Evolutionary conservation across 2,797 vertebrate species (phyloP), one percentile per base, ranked within the genome.

Genomic region (Gymnoscopelus braueri): DNA sequence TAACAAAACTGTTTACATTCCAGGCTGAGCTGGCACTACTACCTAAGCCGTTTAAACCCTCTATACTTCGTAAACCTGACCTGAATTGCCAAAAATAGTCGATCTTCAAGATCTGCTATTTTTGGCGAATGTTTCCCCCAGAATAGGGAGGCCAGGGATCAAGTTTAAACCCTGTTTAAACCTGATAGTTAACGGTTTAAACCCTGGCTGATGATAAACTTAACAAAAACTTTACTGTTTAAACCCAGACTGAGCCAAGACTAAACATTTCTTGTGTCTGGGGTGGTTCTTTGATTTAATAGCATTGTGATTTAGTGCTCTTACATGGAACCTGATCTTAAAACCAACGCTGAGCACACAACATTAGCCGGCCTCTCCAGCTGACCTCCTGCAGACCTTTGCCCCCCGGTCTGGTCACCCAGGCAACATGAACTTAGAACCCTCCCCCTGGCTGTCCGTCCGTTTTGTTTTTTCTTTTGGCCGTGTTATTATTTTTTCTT

Each of bases 351-450:
- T 11, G 77, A 77, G 78, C 85, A 67, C 66, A 39, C 56, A 74
- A 81, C 84, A 74, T 75, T 72, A 86, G 70, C 67, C 0, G 5
- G 64, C 72, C 78, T 84, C 79, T 77, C 67, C 53, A 63, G 0
- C 3, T 9, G 71, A 87, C 84, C 90, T 88, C 67, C 51, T 65
- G 0, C 3, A 6, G 71, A 87, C 84, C 90, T 88, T 73, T 84
- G 73, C 49, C 70, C 74, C 19, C 51, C 39, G 39, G 50, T 78
- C 82, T 75, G 65, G 77, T 85, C 85, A 83, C 80, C 77, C 57
- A 55, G 61, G 57, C 82, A 85, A 72, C 86, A 84, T 82, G 84
- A 91, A 70, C 87, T 84, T 48, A 89, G 84, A 87, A 77, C 88
- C 50, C 65, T 83, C 81, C 71, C 82, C 83, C 77, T 10, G 81